Evolutionary conservation across 2,797 vertebrate species (phyloP), one percentile per base, ranked within the genome.

Genomic region (Silurus aristotelis): DNA sequence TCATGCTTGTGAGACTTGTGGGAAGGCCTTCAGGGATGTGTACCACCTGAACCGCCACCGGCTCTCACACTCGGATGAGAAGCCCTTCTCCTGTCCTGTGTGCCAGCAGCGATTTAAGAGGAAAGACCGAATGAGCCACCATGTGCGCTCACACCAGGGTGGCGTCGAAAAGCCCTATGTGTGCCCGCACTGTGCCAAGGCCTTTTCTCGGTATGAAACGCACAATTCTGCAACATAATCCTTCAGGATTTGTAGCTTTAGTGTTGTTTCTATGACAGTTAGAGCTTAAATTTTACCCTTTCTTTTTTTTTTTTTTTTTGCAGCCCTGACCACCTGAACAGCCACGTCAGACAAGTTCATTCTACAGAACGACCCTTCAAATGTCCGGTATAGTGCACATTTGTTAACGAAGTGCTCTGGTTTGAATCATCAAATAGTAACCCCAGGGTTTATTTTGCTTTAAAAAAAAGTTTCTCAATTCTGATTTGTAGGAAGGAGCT

Each of bases 11-110:
- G 98, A 98, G 92, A 96, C 98, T 75, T 99, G 97, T 25, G 98
- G 97, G 66, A 99, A 99, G 93, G 98, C 98, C 85, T 99, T 99
- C 93, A 94, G 97, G 75, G 97, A 98, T 1, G 97, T 99, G 22
- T 99, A 99, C 90, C 97, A 99, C 92, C 96, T 98, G 71, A 99
- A 99, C 92, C 96, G 97, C 5, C 97, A 99, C 92, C 97, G 98
- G 79, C 94, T 99, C 82, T 99, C 97, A 0, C 97, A 99, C 92
- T 99, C 97, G 0, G 97, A 98, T 3, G 97, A 99, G 94, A 99
- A 99, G 94, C 97, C 97, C 2, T 99, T 98, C 91, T 97, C 95
- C 68, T 99, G 97, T 88, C 97, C 97, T 0, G 95, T 99, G 89
- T 99, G 97, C 85, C 97, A 97, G 91, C 95, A 98, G 92, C 95